A percentile compares a stretch with the other conserved stretches of the same genome.
These are phyloP conservation scores for Marmota monax DNA, from an alignment of 2,113 vertebrate genomes.

Conservation along the genomic window DNA sequence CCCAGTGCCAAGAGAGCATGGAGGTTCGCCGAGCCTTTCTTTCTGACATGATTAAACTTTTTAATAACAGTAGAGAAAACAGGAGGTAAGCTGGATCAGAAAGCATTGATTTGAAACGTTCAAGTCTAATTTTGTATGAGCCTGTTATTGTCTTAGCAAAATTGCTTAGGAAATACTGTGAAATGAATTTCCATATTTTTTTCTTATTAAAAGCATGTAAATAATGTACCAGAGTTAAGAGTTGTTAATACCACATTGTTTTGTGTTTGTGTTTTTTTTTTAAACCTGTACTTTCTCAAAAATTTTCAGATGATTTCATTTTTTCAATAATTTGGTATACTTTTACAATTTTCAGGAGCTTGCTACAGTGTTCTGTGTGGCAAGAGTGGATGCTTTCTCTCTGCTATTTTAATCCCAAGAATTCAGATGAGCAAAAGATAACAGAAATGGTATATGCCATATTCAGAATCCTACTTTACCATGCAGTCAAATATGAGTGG, in stretches of 20 bases:
- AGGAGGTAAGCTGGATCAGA: slow-evolving; percentile 91
- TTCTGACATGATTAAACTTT: slow-evolving; percentile 99
- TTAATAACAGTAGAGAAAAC: slow-evolving; percentile 99
- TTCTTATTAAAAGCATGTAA: slow-evolving; percentile 7
- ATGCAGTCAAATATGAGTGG: slow-evolving; percentile 99
- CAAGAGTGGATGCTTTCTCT: slow-evolving; percentile 99
- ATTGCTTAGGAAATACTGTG: slow-evolving; percentile 5
- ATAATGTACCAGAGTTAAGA: background rate
- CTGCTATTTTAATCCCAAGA: slow-evolving; percentile 95
- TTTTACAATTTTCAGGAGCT: slow-evolving; percentile 90
- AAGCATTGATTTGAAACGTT: slow-evolving; percentile 23
- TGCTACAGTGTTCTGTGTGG: slow-evolving; percentile 99
- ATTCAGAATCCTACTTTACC: slow-evolving; percentile 98
- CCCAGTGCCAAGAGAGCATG: slow-evolving; percentile 92
- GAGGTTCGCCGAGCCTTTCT: slow-evolving; percentile 96
- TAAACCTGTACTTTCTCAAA: background rate
- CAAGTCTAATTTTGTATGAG: slow-evolving; percentile 36
- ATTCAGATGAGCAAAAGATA: slow-evolving; percentile 97
- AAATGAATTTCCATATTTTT: slow-evolving; percentile 6
- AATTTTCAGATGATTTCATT: background rate
- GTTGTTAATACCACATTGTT: background rate
- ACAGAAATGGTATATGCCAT: slow-evolving; percentile 99
- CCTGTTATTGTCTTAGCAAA: slow-evolving; percentile 29
- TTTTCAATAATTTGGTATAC: background rate
- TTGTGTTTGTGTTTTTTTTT: slow-evolving; percentile 29